Evolutionary conservation across 2,888 invertebrate genomes (phyloP).

Genomic region (Incurvaria masculella): DNA sequence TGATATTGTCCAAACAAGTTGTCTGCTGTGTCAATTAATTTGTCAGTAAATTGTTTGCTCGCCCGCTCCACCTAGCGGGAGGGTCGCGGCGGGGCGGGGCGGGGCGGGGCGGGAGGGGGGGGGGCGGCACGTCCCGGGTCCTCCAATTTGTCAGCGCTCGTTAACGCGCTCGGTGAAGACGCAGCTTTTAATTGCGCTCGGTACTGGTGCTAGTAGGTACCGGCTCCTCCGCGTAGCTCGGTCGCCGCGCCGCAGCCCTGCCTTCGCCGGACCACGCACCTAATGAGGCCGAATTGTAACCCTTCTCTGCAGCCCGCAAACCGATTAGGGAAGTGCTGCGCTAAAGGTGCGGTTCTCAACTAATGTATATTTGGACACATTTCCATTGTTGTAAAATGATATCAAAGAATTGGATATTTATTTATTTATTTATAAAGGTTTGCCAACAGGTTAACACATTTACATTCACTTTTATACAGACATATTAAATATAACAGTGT

Average conservation of each 20-base stretch:
- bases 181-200: constrained; percentile 41
- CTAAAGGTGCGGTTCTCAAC: no score
- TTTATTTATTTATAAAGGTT: no score
- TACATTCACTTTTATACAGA: no score
- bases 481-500: no score
- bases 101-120: constrained; percentile 19
- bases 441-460: no score
- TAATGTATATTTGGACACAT: no score
- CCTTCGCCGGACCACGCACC: background rate
- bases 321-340: no score
- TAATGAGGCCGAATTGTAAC: background rate
- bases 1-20: constrained; percentile 13
- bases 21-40: constrained; percentile 3
- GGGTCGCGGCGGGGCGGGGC: constrained; percentile 3
- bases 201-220: no score
- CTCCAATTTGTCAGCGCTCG: constrained; percentile 48
- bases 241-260: background rate
- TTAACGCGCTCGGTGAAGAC: constrained; percentile 53
- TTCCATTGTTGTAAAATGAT: no score
- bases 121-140: constrained; percentile 38
- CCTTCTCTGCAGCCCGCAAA: background rate
- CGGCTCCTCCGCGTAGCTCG: background rate
- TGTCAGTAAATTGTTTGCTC: background rate
- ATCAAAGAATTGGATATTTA: no score
- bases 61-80: no score